Base-by-base conservation (phyloP, 2,113 vertebrate genomes). In the Calyptomena viridis region DNA sequence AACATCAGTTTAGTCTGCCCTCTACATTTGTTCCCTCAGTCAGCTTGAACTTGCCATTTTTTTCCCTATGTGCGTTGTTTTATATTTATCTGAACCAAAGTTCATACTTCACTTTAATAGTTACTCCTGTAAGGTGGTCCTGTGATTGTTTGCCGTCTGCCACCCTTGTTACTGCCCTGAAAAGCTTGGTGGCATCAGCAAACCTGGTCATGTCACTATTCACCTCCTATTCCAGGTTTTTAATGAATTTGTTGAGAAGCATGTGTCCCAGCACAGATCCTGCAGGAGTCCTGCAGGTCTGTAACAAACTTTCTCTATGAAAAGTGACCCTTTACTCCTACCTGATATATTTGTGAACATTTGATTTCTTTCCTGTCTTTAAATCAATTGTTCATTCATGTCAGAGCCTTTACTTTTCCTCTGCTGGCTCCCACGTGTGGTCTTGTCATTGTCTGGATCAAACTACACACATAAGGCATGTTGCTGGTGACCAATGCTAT, bases 201-300 rank as follows among this genome's bases (percentile, higher is more conserved):
- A 86, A 95, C 82, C 82, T 85, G 75, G 92, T 94, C 94, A 90
- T 80, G 49, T 93, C 1, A 0, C 75, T 95, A 46, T 96, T 96
- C 94, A 66, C 95, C 94, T 96, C 90, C 94, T 88, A 2, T 95
- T 96, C 88, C 86, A 83, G 92, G 94, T 94, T 95, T 96, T 87
- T 96, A 93, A 86, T 96, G 88, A 95, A 40, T 90, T 49, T 96
- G 37, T 94, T 96, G 92, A 94, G 95, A 94, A 95, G 94, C 90
- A 80, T 93, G 78, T 93, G 67, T 90, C 92, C 87, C 87, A 93
- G 92, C 82, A 96, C 90, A 96, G 90, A 94, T 94, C 87, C 92
- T 96, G 95, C 94, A 95, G 78, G 74, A 95, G 81, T 94, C 87
- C 84, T 96, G 93, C 92, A 96, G 96, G 92, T 96, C 92, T 96